Base-by-base conservation (phyloP, 2,113 vertebrate species). In the Typhlomys cinereus region DNA sequence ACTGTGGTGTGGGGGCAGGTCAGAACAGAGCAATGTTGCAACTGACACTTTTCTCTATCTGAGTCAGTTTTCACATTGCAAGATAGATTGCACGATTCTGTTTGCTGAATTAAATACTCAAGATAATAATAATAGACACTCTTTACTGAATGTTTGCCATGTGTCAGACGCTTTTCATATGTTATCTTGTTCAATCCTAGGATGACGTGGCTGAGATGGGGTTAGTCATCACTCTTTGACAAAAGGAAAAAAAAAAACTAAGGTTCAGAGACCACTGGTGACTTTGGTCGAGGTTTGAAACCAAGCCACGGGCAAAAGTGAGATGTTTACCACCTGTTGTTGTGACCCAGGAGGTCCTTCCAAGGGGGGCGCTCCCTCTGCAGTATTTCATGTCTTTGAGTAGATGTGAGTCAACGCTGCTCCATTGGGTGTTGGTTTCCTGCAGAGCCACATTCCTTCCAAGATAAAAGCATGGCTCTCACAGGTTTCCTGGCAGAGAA, bases 101-200 rank as follows among this genome's bases (percentile, higher is more conserved):
- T 88, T 95, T 78, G 27, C 69, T 93, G 88, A 92, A 87, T 94
- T 54, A 94, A 93, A 90, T 93, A 59, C 57, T 50, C 59, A 78
- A 78, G 94, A 93, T 80, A 54, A 50, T 85, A 88, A 59, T 59
- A 70, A 79, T 20, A 81, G 92, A 84, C 57, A 84, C 21, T 11
- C 46, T 89, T 87, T 85, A 50, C 21, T 89, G 44, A 75, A 44
- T 80, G 36, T 73, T 46, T 34, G 66, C 84, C 73, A 31, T 91
- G 73, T 78, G 80, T 91, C 88, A 92, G 46, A 75, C 75, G 54
- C 62, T 96, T 96, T 70, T 76, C 57, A 66, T 92, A 64, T 34
- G 44, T 39, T 90, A 83, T 90, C 59, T 95, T 39, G 20, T 34
- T 78, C 82, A 74, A 23, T 90, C 78, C 79, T 78, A 7, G 31